Conservation (phyloP, 2,888 invertebrate species). For the Papilio demoleus region DNA sequence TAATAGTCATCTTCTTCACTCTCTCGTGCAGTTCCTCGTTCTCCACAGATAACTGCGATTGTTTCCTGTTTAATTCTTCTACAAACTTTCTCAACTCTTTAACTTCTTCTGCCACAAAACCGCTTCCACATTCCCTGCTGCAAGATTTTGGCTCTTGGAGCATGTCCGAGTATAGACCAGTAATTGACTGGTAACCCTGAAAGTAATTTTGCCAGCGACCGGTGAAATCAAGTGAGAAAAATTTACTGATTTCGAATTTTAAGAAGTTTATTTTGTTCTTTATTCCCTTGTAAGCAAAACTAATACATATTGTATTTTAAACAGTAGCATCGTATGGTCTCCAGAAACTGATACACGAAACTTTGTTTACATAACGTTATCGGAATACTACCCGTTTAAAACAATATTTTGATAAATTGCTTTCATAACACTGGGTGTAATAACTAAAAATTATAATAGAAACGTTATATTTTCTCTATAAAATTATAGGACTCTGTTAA, state of each 20-base stretch:
- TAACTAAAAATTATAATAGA: too few species aligned
- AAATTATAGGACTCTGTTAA: too few species aligned
- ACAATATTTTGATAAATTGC: too few species aligned
- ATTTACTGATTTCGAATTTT: neutral
- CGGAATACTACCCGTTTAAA: neutral
- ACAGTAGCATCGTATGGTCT: neutral
- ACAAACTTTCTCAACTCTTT: conserved; percentile 58
- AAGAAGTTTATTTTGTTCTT: too few species aligned
- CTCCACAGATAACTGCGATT: conserved; percentile 60
- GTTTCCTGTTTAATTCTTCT: conserved; percentile 63
- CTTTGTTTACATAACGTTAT: neutral
- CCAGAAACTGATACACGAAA: neutral
- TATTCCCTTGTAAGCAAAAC: too few species aligned
- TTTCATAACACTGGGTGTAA: too few species aligned
- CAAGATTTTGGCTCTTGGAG: conserved; percentile 57
- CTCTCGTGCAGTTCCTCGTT: conserved; percentile 64
- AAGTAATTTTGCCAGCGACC: conserved; percentile 26
- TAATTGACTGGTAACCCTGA: conserved; percentile 73
- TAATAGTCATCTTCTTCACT: conserved; percentile 64
- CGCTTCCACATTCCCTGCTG: conserved; percentile 47
- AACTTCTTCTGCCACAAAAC: conserved; percentile 53
- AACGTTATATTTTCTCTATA: too few species aligned
- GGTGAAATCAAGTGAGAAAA: neutral
- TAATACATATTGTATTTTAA: too few species aligned
- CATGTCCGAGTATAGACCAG: conserved; percentile 67